Conservation (phyloP, 2,888 invertebrate genomes). For the Tenodera sinensis region DNA sequence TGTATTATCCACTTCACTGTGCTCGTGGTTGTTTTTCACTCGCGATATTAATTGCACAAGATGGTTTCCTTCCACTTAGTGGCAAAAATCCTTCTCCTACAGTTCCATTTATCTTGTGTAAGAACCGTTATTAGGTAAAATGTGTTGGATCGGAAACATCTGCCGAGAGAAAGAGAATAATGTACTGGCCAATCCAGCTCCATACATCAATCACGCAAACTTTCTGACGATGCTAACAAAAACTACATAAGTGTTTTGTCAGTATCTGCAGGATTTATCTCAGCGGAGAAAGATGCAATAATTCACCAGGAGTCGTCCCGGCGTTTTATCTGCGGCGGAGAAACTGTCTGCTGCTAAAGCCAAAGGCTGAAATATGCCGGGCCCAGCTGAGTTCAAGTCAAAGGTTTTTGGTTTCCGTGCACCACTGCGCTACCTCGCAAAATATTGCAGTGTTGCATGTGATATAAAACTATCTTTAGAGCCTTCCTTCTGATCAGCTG, state of each 20-base stretch:
- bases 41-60: not conserved
- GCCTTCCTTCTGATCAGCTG: too few species aligned
- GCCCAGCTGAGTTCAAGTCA: not conserved
- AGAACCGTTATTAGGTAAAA: not conserved
- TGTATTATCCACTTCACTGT: not conserved
- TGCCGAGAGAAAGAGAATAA: not conserved
- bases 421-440: too few species aligned
- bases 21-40: not conserved
- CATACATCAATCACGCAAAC: not conserved
- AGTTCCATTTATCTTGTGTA: not conserved
- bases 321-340: not conserved
- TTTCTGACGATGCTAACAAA: not conserved
- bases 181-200: not conserved
- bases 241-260: not conserved
- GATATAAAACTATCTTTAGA: not conserved
- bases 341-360: not conserved
- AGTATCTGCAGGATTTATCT: not conserved
- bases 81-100: not conserved
- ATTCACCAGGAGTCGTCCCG: not conserved
- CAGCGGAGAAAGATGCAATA: not conserved
- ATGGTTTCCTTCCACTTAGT: not conserved
- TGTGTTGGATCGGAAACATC: not conserved
- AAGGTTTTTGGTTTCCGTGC: not conserved
- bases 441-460: not conserved
- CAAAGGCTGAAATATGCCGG: not conserved